Evolutionary conservation across 2,113 vertebrate species (phyloP), one percentile per base, ranked within the genome.

Genomic region (Zonotrichia leucophrys): DNA sequence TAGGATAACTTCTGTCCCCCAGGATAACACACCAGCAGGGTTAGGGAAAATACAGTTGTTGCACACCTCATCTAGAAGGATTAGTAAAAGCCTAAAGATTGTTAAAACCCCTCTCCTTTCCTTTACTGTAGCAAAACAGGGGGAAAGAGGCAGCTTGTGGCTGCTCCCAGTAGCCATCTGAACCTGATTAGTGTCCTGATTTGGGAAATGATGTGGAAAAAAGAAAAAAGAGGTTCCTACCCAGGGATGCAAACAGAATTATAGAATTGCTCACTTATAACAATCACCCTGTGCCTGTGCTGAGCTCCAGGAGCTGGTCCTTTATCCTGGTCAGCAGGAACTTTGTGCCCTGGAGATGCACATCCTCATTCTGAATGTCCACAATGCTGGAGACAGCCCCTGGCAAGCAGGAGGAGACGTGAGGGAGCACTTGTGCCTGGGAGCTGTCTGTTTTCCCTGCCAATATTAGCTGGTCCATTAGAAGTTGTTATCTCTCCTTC

Each of bases 401-500:
- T 80, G 55, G 90, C 72, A 92, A 80, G 50, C 63, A 62, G 62
- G 42, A 79, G 44, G 44, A 90, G 63, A 89, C 80, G n/a, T 0
- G 39, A 77, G 41, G 76, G 52, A 80, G 55, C 37, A 46, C 12
- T 72, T 30, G 24, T 87, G 76, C 73, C 77, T 50, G 33, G 60
- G 18, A 77, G 13, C 2, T 49, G 42, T 58, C 62, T 86, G 53
- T 59, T 83, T 66, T 80, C 63, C 59, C 59, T 50, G 6, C 28
- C 73, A 67, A 7, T n/a, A 53, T 87, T 77, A 95, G 68, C 64
- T 87, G 68, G 55, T 80, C 73, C 25, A 66, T 91, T 66, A 74
- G 59, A 94, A 95, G 50, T 55, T 79, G 52, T 87, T 94, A 58
- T 53, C 64, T 78, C 52, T 78, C 52, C 69, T 84, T 24, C 24